A percentile compares a stretch with the other conserved stretches of the same genome.
Conservation (phyloP, 2,113 vertebrate species). For the Macrotis lagotis region DNA sequence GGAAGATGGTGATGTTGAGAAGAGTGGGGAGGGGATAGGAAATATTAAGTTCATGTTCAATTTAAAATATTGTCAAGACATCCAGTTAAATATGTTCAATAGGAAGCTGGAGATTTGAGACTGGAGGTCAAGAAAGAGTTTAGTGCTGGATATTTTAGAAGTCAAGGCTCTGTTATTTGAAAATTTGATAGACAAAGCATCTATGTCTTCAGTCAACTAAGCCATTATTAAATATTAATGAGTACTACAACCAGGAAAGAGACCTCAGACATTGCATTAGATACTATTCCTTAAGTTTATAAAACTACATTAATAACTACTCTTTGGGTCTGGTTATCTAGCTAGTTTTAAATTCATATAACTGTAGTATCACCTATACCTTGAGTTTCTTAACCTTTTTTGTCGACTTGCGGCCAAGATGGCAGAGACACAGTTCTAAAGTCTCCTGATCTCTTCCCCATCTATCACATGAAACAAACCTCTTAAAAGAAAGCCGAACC, state of each 20-base stretch:
- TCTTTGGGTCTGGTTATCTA: not conserved
- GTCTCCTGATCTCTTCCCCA: too few relatives aligned
- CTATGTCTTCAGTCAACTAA: not conserved
- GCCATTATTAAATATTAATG: not conserved
- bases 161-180: not conserved
- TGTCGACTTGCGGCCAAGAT: too few relatives aligned
- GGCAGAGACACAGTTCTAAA: too few relatives aligned
- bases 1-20: not conserved
- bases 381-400: too few relatives aligned
- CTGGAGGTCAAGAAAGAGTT: not conserved
- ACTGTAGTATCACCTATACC: too few relatives aligned
- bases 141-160: not conserved
- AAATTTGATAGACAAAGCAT: not conserved
- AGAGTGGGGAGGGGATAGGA: not conserved
- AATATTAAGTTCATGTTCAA: not conserved
- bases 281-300: not conserved
- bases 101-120: not conserved
- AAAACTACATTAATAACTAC: not conserved
- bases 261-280: not conserved
- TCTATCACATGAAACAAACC: too few relatives aligned
- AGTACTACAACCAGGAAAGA: not conserved
- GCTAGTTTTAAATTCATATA: not conserved
- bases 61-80: not conserved
- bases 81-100: not conserved
- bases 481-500: too few relatives aligned